A percentile compares a stretch with the other conserved stretches of the same genome.
phyloP scores from a whole-genome alignment of 2,888 invertebrate species.

The Drosophila paranaensis region DNA sequence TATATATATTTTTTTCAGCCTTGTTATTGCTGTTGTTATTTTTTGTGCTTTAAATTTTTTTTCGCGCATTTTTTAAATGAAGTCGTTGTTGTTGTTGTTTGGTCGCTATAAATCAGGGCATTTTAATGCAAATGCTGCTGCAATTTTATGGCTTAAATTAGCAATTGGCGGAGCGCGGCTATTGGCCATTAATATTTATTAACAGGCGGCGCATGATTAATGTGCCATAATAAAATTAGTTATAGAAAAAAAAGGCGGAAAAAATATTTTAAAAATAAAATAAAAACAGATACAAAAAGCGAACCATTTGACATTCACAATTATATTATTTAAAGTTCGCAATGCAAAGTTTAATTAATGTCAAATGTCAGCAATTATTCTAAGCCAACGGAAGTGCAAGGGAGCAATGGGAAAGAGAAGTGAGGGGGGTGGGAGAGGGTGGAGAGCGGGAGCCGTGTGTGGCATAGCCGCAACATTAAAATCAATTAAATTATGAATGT shows the following conservation, averaged over 20 bases:
- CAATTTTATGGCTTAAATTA: slow-evolving; percentile 76
- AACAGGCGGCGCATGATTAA: slow-evolving; percentile 78
- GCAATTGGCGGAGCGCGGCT: slow-evolving; percentile 57
- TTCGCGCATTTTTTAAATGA: slow-evolving; percentile 43
- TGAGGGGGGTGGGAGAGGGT: not conserved
- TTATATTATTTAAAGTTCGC: slow-evolving; percentile 59
- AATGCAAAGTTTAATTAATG: slow-evolving; percentile 66
- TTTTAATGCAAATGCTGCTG: slow-evolving; percentile 74
- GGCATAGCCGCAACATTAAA: slow-evolving; percentile 59
- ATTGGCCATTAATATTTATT: slow-evolving; percentile 76
- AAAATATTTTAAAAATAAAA: slow-evolving; percentile 2
- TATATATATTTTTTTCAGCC: slow-evolving; percentile 47
- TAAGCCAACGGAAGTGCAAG: slow-evolving; percentile 53
- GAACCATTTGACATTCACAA: slow-evolving; percentile 37
- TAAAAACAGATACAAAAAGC: slow-evolving; percentile 3
- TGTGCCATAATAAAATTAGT: slow-evolving; percentile 73
- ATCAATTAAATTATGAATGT: slow-evolving; percentile 79
- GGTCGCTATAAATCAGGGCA: slow-evolving; percentile 62
- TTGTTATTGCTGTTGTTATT: slow-evolving; percentile 3
- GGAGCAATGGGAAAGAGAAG: not conserved
- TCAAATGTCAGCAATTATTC: slow-evolving; percentile 76
- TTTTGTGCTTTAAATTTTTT: slow-evolving; percentile 10
- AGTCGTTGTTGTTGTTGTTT: slow-evolving; percentile 40
- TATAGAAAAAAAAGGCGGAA: slow-evolving; percentile 34
- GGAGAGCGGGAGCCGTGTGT: not conserved